phyloP scores from a whole-genome alignment of 1,140 invertebrate species.

The Diabrotica virgifera region DNA sequence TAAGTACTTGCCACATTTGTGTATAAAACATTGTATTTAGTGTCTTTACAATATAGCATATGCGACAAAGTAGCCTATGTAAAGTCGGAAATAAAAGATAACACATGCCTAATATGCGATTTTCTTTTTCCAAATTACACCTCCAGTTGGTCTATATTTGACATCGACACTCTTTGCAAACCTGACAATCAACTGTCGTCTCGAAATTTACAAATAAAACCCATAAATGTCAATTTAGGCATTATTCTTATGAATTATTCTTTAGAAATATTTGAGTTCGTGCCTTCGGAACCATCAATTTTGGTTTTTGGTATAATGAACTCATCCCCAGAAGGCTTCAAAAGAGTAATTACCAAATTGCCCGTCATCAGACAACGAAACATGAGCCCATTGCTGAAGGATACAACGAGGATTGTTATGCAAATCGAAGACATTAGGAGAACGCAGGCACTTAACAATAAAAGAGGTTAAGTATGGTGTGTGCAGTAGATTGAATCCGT shows the following conservation, averaged over 20 bases:
- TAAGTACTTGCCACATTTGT: too few species aligned
- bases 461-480: too few species aligned
- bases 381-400: too few species aligned
- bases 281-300: background rate
- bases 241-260: background rate
- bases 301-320: background rate
- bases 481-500: too few species aligned
- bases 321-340: background rate
- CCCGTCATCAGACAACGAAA: too few species aligned
- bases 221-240: background rate
- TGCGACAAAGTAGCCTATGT: too few species aligned
- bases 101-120: background rate
- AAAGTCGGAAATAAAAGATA: background rate
- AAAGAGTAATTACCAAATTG: background rate
- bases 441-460: too few species aligned
- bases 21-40: too few species aligned
- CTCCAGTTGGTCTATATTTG: too few species aligned
- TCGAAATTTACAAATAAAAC: background rate
- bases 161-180: background rate
- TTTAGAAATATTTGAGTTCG: background rate
- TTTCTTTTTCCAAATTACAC: background rate
- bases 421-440: too few species aligned
- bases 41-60: too few species aligned
- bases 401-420: too few species aligned
- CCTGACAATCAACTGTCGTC: background rate